Conservation (phyloP, 2,797 vertebrate species). For the Onychomys leucogaster region DNA sequence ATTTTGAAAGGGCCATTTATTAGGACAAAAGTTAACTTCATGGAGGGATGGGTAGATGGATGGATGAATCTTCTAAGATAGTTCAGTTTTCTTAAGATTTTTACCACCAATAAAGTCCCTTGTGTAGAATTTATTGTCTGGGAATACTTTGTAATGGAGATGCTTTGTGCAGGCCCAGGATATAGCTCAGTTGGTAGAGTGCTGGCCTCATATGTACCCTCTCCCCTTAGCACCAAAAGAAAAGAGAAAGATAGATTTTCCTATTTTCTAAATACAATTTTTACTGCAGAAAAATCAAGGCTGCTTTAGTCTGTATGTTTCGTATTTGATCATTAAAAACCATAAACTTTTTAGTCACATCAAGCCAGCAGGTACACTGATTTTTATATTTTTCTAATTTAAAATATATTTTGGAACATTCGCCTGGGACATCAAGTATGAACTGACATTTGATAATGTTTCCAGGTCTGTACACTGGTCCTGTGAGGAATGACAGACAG, state of each 20-base stretch:
- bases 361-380: background rate
- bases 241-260: background rate
- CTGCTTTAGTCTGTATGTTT: conserved; percentile 15
- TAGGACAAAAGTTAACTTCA: conserved; percentile 12
- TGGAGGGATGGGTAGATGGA: background rate
- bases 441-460: background rate
- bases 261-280: background rate
- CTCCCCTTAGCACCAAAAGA: background rate
- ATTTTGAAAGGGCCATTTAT: conserved; percentile 2
- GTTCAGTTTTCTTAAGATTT: conserved; percentile 52
- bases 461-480: background rate
- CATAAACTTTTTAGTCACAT: background rate
- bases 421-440: background rate
- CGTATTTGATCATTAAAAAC: conserved; percentile 10
- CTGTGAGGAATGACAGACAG: background rate
- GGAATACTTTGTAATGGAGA: background rate
- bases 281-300: conserved; percentile 51
- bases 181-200: background rate
- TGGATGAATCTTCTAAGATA: background rate
- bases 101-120: background rate
- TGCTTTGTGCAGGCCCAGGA: background rate
- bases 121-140: conserved; percentile 2
- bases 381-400: conserved; percentile 34
- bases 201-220: background rate
- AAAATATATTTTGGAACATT: background rate